Percentiles rank a stretch among this genome's conserved stretches.
These are phyloP conservation scores for Tenodera sinensis DNA, from an alignment of 2,888 invertebrate genomes.

Conservation along the genomic window DNA sequence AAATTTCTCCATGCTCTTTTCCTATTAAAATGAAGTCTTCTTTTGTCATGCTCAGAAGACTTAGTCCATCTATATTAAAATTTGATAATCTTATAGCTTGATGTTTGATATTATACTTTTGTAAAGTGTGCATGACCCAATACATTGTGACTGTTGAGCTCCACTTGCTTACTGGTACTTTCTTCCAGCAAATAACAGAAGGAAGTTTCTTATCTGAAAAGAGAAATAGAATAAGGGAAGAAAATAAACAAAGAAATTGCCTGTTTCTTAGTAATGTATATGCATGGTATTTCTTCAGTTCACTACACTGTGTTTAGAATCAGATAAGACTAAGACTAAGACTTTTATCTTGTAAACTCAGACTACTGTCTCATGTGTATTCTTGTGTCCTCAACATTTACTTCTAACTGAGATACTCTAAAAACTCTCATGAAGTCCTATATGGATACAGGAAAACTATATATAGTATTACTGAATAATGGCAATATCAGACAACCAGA, in stretches of 20 bases:
- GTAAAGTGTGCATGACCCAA: not conserved
- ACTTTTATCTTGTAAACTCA: too few relatives aligned
- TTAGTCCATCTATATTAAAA: not conserved
- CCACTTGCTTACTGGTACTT: not conserved
- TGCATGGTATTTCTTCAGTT: too few relatives aligned
- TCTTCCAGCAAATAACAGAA: not conserved
- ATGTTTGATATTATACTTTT: not conserved
- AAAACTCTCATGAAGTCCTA: too few relatives aligned
- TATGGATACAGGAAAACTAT: too few relatives aligned
- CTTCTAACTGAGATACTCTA: too few relatives aligned
- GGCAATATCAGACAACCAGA: too few relatives aligned
- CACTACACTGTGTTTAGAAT: too few relatives aligned
- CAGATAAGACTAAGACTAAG: too few relatives aligned
- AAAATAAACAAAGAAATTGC: not conserved
- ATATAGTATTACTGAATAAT: too few relatives aligned
- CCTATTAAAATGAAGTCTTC: not conserved
- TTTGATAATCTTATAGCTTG: not conserved
- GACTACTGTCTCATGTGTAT: too few relatives aligned
- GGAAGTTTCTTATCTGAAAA: not conserved
- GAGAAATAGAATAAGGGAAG: not conserved
- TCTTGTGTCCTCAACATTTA: too few relatives aligned
- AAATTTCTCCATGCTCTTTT: not conserved
- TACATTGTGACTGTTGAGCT: not conserved
- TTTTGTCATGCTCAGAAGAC: not conserved
- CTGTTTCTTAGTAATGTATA: too few relatives aligned